Conservation (phyloP, 53 echinoderm and acorn worm species). For the Astropecten irregularis region DNA sequence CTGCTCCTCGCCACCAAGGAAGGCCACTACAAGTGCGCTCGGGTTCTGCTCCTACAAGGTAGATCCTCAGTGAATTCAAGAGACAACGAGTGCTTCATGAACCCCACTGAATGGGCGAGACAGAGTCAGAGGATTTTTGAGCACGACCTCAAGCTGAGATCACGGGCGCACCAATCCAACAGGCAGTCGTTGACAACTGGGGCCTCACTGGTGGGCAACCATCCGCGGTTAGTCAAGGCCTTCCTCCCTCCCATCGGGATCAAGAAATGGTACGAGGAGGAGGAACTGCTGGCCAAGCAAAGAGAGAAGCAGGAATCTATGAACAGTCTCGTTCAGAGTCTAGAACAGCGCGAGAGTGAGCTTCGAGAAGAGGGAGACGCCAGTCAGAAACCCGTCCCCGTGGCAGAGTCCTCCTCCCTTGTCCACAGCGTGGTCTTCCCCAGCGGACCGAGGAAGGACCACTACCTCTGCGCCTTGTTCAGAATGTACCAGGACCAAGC, state of each 20-base stretch:
- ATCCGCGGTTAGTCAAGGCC: conserved; percentile 33
- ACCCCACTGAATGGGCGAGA: conserved; percentile 88
- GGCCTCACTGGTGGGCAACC: conserved; percentile 29
- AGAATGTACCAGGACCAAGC: conserved; percentile 64
- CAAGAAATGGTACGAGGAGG: conserved; percentile 54
- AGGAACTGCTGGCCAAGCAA: conserved; percentile 54
- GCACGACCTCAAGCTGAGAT: conserved; percentile 58
- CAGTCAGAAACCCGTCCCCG: background rate
- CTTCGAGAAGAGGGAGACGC: conserved; percentile 10
- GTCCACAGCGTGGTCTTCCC: conserved; percentile 39
- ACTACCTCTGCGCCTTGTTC: conserved; percentile 46
- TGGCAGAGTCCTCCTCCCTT: background rate
- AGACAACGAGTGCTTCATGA: conserved; percentile 93
- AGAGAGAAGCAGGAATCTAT: conserved; percentile 63
- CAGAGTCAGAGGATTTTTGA: conserved; percentile 68
- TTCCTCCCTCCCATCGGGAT: conserved; percentile 68
- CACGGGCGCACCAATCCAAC: conserved; percentile 35
- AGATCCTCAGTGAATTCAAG: conserved; percentile 79
- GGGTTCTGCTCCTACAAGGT: conserved; percentile 76
- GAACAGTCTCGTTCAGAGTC: conserved; percentile 65
- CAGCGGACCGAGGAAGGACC: conserved; percentile 24
- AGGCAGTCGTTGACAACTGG: conserved; percentile 10
- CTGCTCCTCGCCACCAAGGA: conserved; percentile 88
- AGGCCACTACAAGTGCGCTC: conserved; percentile 89
- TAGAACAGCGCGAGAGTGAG: conserved; percentile 69